phyloP scores from a whole-genome alignment of 2,797 vertebrate species.

The Carapus acus region DNA sequence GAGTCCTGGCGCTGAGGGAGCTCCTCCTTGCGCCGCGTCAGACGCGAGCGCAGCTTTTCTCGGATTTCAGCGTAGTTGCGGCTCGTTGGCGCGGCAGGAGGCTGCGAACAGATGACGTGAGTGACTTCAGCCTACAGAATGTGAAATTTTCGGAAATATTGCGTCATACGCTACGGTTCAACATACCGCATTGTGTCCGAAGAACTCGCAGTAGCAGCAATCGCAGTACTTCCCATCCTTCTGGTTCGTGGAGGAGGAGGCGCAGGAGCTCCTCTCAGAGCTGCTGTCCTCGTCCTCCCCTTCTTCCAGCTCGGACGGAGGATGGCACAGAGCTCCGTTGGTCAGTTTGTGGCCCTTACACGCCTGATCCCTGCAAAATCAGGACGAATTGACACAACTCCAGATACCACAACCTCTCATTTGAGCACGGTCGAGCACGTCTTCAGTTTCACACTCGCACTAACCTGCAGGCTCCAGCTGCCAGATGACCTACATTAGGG shows the following conservation, averaged over 20 bases:
- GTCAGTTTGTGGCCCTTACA: slow-evolving; percentile 96
- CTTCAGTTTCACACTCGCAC: slow-evolving; percentile 10
- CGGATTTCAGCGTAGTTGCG: slow-evolving; percentile 97
- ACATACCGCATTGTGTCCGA: slow-evolving; percentile 95
- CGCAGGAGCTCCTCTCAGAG: slow-evolving; percentile 96
- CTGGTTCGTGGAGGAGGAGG: slow-evolving; percentile 95
- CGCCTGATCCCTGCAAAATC: slow-evolving; percentile 80
- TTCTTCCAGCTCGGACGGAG: slow-evolving; percentile 87
- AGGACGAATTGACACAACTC: background rate
- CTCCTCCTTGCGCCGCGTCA: slow-evolving; percentile 96
- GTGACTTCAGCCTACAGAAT: no score
- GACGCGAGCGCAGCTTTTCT: slow-evolving; percentile 91
- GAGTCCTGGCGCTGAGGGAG: slow-evolving; percentile 86
- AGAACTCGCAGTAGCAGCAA: slow-evolving; percentile 99
- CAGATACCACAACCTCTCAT: slow-evolving; percentile 1
- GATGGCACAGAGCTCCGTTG: slow-evolving; percentile 85
- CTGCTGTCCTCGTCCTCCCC: slow-evolving; percentile 98
- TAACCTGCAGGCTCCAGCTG: slow-evolving; percentile 85
- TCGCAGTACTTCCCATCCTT: slow-evolving; percentile 99
- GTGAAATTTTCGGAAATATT: no score
- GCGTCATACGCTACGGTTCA: no score
- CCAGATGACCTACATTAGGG: slow-evolving; percentile 76
- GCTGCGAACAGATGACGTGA: slow-evolving; percentile 66
- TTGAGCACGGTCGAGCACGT: slow-evolving; percentile 1
- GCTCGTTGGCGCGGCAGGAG: slow-evolving; percentile 95